Evolutionary conservation across 2,113 vertebrate genomes (phyloP), one percentile per base, ranked within the genome.

Genomic region (Mungos mungo): DNA sequence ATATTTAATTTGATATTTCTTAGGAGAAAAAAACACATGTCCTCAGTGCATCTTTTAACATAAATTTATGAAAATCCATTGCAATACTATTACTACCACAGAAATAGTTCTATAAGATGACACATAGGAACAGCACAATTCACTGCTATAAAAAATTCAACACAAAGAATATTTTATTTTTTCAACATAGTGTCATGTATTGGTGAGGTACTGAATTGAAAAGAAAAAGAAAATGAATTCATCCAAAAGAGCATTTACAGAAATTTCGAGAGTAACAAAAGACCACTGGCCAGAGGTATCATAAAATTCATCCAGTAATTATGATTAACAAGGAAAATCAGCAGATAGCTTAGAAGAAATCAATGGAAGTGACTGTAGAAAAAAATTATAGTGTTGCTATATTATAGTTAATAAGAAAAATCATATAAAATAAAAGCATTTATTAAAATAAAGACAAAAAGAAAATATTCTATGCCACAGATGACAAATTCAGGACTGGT

Each of bases 151-250:
- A 94, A 95, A 88, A 88, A 38, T 41, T 82, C 60, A 93, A 79
- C 25, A 77, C 3, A 91, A 93, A 92, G 45, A 95, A 87, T 65
- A 41, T 77, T 33, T 88, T 65, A 87, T 68, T 81, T 94, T 93
- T 41, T 95, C 11, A 77, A 47, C 85, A 86, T 2, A 91, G 68
- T 66, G 5, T 45, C 35, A 84, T 35, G 12, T 25, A 91, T 16
- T 82, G 29, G n/a, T 57, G 18, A 86, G 45, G 38, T 23, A 89
- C 12, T 52, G 50, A 88, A 90, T 88, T 60, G 69, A 63, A 92
- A 83, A 87, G 27, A 71, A 83, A 82, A 92, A 80, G 60, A 60
- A 7, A 25, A 5, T 14, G 33, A 72, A 35, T 77, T 88, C 8
- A 93, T 85, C 19, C 81, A 79, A 83, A 91, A 88, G 41, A 84